Conservation (phyloP, 2,797 vertebrate genomes). For the Falco columbarius region DNA sequence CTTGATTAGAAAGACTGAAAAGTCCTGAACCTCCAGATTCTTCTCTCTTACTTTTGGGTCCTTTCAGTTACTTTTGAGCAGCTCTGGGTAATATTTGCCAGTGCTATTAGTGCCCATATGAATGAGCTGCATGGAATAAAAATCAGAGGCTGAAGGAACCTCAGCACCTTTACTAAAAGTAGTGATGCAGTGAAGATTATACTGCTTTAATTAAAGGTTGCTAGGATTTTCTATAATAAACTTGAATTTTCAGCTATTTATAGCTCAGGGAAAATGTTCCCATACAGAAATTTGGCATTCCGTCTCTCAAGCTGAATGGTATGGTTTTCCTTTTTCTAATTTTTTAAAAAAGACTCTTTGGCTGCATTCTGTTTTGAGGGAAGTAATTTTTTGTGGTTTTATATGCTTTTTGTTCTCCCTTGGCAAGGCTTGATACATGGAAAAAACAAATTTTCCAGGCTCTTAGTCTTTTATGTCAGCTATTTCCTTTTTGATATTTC, state of each 20-base stretch:
- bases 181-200: not conserved
- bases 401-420: constrained; percentile 48
- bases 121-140: not conserved
- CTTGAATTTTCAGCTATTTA: constrained; percentile 52
- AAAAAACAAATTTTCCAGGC: constrained; percentile 57
- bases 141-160: not conserved
- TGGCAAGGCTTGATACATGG: constrained; percentile 46
- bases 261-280: constrained; percentile 49
- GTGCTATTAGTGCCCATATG: not conserved
- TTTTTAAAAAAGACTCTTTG: not conserved
- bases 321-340: constrained; percentile 1
- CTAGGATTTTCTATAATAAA: constrained; percentile 45
- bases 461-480: constrained; percentile 49
- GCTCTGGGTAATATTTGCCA: not conserved
- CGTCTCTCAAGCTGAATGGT: not conserved
- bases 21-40: not conserved
- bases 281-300: constrained; percentile 39
- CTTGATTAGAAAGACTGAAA: not conserved
- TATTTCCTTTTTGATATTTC: constrained; percentile 52
- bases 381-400: constrained; percentile 15
- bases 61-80: not conserved
- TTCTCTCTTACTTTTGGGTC: not conserved
- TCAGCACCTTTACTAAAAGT: not conserved
- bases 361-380: constrained; percentile 34
- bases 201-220: constrained; percentile 39